Percentiles rank a stretch among this genome's conserved stretches.
Conservation (phyloP, 2,888 invertebrate species). For the Clusia tigrina region DNA sequence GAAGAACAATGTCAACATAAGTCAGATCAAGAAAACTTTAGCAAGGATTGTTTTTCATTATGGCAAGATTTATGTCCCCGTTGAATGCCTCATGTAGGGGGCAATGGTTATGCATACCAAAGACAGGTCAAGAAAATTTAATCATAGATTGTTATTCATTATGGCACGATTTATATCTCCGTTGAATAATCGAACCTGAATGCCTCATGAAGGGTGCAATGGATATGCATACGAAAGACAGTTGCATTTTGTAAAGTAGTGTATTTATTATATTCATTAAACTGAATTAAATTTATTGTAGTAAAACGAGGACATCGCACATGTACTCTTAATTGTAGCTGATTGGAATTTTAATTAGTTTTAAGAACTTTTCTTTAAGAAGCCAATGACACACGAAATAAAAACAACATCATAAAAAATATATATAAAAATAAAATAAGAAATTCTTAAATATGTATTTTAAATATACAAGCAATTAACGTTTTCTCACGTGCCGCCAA, state of each 20-base stretch:
- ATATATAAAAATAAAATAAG: background rate
- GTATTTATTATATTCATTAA: background rate
- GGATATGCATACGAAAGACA: too few relatives aligned
- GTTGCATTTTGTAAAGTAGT: too few relatives aligned
- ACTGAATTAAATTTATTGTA: background rate
- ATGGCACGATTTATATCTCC: background rate
- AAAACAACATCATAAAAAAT: background rate
- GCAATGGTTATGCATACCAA: too few relatives aligned
- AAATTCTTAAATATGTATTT: background rate
- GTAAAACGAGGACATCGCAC: background rate
- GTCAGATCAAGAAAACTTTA: too few relatives aligned
- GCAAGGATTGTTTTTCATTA: too few relatives aligned
- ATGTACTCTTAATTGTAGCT: background rate
- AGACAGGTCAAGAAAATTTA: too few relatives aligned
- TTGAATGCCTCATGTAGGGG: too few relatives aligned
- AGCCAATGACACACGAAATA: slow-evolving; percentile 15
- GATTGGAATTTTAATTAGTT: background rate
- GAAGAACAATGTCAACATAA: too few relatives aligned
- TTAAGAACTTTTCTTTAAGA: slow-evolving; percentile 10
- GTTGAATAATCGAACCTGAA: too few relatives aligned
- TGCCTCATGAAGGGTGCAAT: too few relatives aligned
- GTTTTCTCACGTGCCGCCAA: slow-evolving; percentile 14
- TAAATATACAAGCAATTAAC: slow-evolving; percentile 16
- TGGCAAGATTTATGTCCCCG: too few relatives aligned
- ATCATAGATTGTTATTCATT: too few relatives aligned